Percentiles rank a stretch among this genome's conserved stretches.
phyloP scores from a whole-genome alignment of 2,797 vertebrate species.

The Somateria mollissima region DNA sequence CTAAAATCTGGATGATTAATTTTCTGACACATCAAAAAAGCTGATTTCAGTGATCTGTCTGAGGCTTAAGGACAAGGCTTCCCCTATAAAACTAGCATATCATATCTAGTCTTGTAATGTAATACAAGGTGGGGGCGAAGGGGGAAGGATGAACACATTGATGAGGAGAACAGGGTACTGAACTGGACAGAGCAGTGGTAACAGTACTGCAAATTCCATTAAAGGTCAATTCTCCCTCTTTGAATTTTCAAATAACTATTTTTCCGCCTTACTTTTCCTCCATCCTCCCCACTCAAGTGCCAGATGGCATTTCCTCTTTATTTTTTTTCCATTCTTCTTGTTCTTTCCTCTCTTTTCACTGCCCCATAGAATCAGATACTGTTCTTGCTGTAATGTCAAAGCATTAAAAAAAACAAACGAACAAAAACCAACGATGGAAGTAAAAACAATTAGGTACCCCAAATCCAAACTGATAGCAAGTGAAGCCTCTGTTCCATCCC shows the following conservation, averaged over 20 bases:
- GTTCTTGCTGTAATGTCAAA: background rate
- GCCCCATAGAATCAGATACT: background rate
- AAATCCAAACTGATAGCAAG: background rate
- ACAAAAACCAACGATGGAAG: too few relatives aligned
- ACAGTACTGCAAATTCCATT: background rate
- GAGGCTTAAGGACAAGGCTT: background rate
- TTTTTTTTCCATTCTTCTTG: background rate
- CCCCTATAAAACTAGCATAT: background rate
- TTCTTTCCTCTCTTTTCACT: slow-evolving; percentile 34
- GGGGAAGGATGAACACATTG: background rate
- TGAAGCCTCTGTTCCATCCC: background rate
- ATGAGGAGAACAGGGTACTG: background rate
- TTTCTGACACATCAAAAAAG: background rate
- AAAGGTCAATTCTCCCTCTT: background rate
- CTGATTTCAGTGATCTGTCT: background rate
- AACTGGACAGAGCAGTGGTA: background rate
- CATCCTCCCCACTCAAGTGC: background rate
- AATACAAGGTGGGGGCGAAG: background rate
- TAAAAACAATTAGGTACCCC: background rate
- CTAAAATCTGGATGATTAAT: background rate
- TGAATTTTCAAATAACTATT: background rate
- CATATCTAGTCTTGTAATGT: background rate
- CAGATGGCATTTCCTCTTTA: slow-evolving; percentile 12
- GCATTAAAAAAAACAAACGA: background rate
- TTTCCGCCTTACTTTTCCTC: background rate